Evolutionary conservation across 1,140 invertebrate species (phyloP).

Genomic region (Drosophila guanche): DNA sequence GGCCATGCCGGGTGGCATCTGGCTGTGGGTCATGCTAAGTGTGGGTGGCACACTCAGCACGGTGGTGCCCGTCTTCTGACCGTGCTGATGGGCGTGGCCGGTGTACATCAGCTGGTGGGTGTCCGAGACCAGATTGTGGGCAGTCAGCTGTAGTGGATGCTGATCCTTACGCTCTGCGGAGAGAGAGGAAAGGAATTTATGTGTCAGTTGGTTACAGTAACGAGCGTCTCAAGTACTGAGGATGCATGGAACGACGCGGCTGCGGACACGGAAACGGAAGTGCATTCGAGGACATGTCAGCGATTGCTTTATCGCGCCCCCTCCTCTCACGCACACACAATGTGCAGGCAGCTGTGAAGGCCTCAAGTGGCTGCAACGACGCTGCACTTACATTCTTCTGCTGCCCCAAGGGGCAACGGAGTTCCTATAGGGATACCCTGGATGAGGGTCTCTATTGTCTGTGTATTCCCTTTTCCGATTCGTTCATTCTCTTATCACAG

Average conservation of each 20-base stretch:
- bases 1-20: conserved; percentile 76
- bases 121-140: conserved; percentile 70
- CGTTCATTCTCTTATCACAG: not conserved
- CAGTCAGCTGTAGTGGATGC: conserved; percentile 71
- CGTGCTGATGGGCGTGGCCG: conserved; percentile 19
- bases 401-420: not conserved
- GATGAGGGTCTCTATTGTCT: not conserved
- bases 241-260: conserved; percentile 6
- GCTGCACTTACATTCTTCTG: conserved; percentile 29
- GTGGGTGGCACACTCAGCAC: conserved; percentile 75
- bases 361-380: conserved; percentile 32
- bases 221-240: conserved; percentile 28
- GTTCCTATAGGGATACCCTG: no score
- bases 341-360: conserved; percentile 57
- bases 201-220: conserved; percentile 25
- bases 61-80: conserved; percentile 36
- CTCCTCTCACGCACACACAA: conserved; percentile 6
- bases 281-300: conserved; percentile 57
- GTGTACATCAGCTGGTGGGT: conserved; percentile 62
- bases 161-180: conserved; percentile 75
- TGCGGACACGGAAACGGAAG: conserved; percentile 58
- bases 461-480: not conserved
- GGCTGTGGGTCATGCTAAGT: conserved; percentile 70
- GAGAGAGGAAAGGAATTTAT: conserved; percentile 4
- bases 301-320: conserved; percentile 57